Evolutionary conservation across 30 jellyfish, hydroid and myxozoan genomes (phyloP).

Genomic region (Cassiopea andromeda): DNA sequence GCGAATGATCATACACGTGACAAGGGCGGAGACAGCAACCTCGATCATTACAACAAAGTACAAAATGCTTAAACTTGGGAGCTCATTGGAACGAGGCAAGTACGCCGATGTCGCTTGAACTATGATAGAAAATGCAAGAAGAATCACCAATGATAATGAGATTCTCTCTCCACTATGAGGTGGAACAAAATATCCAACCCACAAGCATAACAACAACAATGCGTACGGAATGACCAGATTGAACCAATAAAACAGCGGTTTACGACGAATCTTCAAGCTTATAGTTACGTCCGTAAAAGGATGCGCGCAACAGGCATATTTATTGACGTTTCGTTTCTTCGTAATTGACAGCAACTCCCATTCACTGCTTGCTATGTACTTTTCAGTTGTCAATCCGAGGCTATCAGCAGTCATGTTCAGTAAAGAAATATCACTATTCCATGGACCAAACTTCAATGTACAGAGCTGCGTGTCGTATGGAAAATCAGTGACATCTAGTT

Average conservation of each 20-base stretch:
- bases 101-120: conserved; percentile 37
- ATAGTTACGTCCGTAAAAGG: conserved; percentile 52
- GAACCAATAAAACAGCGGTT: conserved; percentile 68
- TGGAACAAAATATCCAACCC: conserved; percentile 69
- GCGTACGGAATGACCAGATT: conserved; percentile 66
- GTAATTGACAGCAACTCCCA: conserved; percentile 45
- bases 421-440: conserved; percentile 54
- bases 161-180: conserved; percentile 75
- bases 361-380: conserved; percentile 60
- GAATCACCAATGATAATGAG: conserved; percentile 43
- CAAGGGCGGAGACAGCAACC: conserved; percentile 60
- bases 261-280: conserved; percentile 60
- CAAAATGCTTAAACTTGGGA: conserved; percentile 56
- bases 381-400: conserved; percentile 24
- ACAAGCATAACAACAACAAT: conserved; percentile 28
- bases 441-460: conserved; percentile 60
- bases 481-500: conserved; percentile 47
- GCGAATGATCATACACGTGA: conserved; percentile 47
- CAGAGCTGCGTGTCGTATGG: conserved; percentile 69
- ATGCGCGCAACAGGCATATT: conserved; percentile 58
- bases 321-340: conserved; percentile 23
- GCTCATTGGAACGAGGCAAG: conserved; percentile 57
- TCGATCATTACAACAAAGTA: conserved; percentile 56
- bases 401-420: conserved; percentile 45
- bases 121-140: conserved; percentile 57